phyloP scores from a whole-genome alignment of 2,113 vertebrate species.

The Saccopteryx bilineata region DNA sequence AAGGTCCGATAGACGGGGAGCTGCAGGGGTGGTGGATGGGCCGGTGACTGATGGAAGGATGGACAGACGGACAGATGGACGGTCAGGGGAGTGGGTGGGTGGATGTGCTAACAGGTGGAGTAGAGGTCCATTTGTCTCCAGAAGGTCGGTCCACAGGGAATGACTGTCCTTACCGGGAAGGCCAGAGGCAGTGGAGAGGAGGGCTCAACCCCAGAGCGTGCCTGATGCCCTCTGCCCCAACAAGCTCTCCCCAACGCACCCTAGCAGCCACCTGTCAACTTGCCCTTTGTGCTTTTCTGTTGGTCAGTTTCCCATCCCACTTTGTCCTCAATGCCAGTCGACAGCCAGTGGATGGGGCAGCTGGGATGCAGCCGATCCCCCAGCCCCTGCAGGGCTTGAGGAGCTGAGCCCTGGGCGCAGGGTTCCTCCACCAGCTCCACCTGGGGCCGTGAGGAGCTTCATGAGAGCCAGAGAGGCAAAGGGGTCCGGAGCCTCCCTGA shows the following conservation, averaged over 20 bases:
- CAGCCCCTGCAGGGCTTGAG: not conserved
- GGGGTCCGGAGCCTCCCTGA: not conserved
- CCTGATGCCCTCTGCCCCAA: not conserved
- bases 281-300: not conserved
- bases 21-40: no score
- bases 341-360: fast-evolving
- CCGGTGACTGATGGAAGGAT: not conserved
- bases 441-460: not conserved
- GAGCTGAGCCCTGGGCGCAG: not conserved
- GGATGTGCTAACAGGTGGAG: not conserved
- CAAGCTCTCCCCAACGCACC: fast-evolving
- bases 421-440: fast-evolving
- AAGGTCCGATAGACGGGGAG: not conserved
- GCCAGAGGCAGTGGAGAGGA: fast-evolving
- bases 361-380: no score
- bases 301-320: fast-evolving
- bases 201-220: fast-evolving
- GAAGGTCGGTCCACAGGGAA: fast-evolving
- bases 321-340: fast-evolving
- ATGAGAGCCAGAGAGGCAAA: not conserved
- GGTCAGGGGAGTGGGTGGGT: not conserved
- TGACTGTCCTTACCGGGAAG: not conserved
- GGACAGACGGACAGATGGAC: no score
- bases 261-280: fast-evolving
- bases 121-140: fast-evolving